These are phyloP conservation scores for Odontamblyopus rebecca DNA, from an alignment of 2,797 vertebrate genomes.

Conservation along the genomic window DNA sequence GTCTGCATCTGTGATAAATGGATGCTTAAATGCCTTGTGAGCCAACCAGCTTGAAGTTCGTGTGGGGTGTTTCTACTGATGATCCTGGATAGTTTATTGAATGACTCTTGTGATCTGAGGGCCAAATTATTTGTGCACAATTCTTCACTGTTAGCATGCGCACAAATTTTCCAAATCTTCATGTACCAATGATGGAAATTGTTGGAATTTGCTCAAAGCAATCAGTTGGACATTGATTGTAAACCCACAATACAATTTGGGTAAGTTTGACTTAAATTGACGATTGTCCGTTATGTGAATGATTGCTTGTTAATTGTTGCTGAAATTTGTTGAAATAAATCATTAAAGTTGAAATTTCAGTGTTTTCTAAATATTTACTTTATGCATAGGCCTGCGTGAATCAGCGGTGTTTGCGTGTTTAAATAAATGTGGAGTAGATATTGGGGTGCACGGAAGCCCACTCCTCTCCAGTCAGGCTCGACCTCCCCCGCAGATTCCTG, in stretches of 20 bases:
- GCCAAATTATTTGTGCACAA: conserved; percentile 27
- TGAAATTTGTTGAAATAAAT: not conserved
- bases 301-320: not conserved
- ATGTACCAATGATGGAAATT: not conserved
- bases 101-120: conserved; percentile 7
- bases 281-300: not conserved
- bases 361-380: not conserved
- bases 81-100: not conserved
- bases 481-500: conserved; percentile 65
- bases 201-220: not conserved
- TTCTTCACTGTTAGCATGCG: not conserved
- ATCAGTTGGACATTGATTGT: not conserved
- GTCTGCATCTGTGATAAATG: conserved; percentile 31
- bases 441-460: not conserved
- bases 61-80: conserved; percentile 1
- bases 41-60: conserved; percentile 31
- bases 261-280: not conserved
- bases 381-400: too few species aligned
- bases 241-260: not conserved
- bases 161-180: conserved; percentile 13
- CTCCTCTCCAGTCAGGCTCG: conserved; percentile 8
- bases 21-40: conserved; percentile 57
- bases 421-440: not conserved
- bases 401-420: too few species aligned
- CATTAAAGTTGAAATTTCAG: not conserved